A percentile compares a stretch with the other conserved stretches of the same genome.
Evolutionary conservation across 1,140 invertebrate genomes (phyloP).

Genomic region (Drosophila melanica): DNA sequence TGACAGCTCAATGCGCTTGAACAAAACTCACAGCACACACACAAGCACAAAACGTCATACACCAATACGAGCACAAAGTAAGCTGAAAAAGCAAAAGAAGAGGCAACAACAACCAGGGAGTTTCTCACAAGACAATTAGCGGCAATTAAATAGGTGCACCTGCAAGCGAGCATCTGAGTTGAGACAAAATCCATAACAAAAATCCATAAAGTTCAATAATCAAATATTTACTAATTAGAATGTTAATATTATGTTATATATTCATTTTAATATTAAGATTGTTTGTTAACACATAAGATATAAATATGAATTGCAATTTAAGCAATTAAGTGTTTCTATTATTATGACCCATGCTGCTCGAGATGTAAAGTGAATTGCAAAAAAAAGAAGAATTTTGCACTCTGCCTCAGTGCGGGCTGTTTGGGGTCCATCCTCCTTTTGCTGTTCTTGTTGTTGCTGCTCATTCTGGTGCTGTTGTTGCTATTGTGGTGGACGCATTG

Average conservation of each 20-base stretch:
- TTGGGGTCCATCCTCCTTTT: constrained; percentile 22
- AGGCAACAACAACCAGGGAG: constrained; percentile 31
- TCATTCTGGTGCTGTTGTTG: constrained; percentile 12
- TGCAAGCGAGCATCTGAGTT: neutral
- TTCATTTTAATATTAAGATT: neutral
- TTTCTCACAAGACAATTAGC: constrained; percentile 20
- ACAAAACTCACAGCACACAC: constrained; percentile 63
- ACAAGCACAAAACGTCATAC: constrained; percentile 20
- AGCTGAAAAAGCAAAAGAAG: constrained; percentile 39
- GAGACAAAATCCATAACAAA: neutral
- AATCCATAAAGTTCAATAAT: no score
- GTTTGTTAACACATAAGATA: no score
- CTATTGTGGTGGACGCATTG: constrained; percentile 59
- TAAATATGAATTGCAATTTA: no score
- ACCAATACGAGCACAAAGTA: constrained; percentile 38
- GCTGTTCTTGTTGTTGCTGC: constrained; percentile 17
- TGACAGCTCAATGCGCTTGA: constrained; percentile 80
- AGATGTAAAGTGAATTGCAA: constrained; percentile 47
- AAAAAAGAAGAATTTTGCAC: constrained; percentile 31
- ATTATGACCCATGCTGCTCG: constrained; percentile 14
- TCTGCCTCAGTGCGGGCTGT: constrained; percentile 15
- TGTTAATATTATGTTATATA: neutral
- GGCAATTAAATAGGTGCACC: constrained; percentile 29
- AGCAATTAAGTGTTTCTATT: constrained; percentile 23
- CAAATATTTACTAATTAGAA: neutral